Percentiles rank a stretch among this genome's conserved stretches.
Conservation (phyloP, 2,797 vertebrate species). For the Syngnathus rostellatus region DNA sequence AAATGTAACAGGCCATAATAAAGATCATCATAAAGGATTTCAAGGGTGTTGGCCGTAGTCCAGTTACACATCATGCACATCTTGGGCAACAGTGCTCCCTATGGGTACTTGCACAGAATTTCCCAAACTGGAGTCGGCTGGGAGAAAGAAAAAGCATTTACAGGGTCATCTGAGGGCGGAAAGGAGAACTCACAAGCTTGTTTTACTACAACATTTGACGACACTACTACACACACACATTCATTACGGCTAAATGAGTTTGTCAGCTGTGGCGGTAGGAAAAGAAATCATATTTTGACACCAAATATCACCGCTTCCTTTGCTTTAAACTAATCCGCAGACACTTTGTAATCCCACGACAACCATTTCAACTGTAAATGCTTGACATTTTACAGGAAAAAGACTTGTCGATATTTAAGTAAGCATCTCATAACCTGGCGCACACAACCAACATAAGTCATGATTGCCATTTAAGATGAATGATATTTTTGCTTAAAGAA, state of each 20-base stretch:
- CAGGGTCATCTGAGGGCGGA: neutral
- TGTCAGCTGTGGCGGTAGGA: neutral
- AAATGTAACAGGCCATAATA: neutral
- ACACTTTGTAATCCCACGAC: neutral
- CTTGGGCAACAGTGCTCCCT: constrained; percentile 61
- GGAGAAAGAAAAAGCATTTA: constrained; percentile 8
- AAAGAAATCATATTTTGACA: neutral
- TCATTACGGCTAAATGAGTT: neutral
- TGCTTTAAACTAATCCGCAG: neutral
- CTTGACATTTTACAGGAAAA: neutral
- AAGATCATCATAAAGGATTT: neutral
- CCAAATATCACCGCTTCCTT: neutral
- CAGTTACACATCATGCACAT: constrained; percentile 28
- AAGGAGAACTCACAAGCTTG: neutral
- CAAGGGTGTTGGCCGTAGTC: neutral
- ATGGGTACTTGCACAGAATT: constrained; percentile 44
- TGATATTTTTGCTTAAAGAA: constrained; percentile 43
- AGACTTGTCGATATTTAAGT: neutral
- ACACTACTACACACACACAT: neutral
- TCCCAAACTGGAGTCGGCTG: constrained; percentile 14
- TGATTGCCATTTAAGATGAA: constrained; percentile 46
- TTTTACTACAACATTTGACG: neutral
- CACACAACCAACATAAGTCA: too few species aligned
- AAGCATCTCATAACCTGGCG: constrained; percentile 12
- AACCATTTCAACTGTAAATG: neutral